Percentiles rank a stretch among this genome's conserved stretches.
phyloP scores from a whole-genome alignment of 2,888 invertebrate genomes.

The Spodoptera exigua region DNA sequence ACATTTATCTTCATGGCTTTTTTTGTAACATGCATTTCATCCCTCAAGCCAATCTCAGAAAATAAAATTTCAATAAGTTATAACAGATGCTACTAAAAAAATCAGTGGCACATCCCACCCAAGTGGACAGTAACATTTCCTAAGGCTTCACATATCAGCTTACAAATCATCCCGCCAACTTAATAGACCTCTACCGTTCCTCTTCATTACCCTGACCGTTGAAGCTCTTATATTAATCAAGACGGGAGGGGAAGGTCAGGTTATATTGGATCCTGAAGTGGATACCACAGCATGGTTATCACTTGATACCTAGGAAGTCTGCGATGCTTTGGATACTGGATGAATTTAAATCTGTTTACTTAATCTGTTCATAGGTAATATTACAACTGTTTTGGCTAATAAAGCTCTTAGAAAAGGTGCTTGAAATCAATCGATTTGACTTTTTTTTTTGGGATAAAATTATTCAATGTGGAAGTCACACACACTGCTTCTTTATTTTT shows the following conservation, averaged over 20 bases:
- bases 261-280: slow-evolving; percentile 9
- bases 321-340: background rate
- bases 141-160: slow-evolving; percentile 62
- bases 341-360: too few relatives aligned
- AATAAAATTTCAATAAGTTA: too few relatives aligned
- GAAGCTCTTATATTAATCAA: background rate
- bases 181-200: slow-evolving; percentile 17
- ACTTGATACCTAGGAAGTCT: slow-evolving; percentile 34
- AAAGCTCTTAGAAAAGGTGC: slow-evolving; percentile 4
- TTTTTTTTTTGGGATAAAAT: too few relatives aligned
- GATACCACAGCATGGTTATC: slow-evolving; percentile 27
- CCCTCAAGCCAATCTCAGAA: too few relatives aligned
- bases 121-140: slow-evolving; percentile 35
- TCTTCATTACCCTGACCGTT: background rate
- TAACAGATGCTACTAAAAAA: slow-evolving; percentile 8
- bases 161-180: slow-evolving; percentile 38
- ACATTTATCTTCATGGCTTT: too few relatives aligned
- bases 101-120: slow-evolving; percentile 34
- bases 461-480: too few relatives aligned
- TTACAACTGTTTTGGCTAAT: too few relatives aligned
- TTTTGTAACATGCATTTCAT: too few relatives aligned
- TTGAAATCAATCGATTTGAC: too few relatives aligned
- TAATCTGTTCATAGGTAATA: too few relatives aligned
- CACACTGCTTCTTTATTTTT: too few relatives aligned
- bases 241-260: slow-evolving; percentile 4